phyloP scores from a whole-genome alignment of 2,888 invertebrate species.

The Pristionchus exspectatus region DNA sequence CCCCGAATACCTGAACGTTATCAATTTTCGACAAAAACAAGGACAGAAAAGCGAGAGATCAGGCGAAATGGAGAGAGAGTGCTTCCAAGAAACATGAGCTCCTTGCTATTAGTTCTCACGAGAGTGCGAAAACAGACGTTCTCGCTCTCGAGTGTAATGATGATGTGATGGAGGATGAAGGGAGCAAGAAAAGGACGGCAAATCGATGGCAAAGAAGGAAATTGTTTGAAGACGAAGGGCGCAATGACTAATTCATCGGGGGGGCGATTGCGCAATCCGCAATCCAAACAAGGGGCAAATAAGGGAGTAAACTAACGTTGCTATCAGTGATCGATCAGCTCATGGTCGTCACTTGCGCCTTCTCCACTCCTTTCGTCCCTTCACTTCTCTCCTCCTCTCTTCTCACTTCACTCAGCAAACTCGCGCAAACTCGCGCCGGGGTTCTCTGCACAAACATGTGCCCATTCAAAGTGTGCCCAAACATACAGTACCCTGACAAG shows the following conservation, averaged over 20 bases:
- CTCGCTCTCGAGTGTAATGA: slow-evolving; percentile 13
- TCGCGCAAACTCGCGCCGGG: slow-evolving; percentile 20
- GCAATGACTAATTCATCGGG: slow-evolving; percentile 31
- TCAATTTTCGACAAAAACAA: background rate
- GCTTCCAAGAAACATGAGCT: slow-evolving; percentile 6
- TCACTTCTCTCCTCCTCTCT: background rate
- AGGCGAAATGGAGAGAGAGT: background rate
- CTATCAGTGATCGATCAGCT: slow-evolving; percentile 30
- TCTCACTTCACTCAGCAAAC: slow-evolving; percentile 47
- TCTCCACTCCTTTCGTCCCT: background rate
- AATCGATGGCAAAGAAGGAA: slow-evolving; percentile 15
- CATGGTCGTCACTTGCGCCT: background rate
- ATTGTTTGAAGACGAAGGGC: background rate
- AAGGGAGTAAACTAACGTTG: slow-evolving; percentile 11
- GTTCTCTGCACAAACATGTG: slow-evolving; percentile 38
- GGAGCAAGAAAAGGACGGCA: background rate
- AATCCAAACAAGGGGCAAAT: background rate
- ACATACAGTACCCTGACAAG: background rate
- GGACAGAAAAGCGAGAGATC: background rate
- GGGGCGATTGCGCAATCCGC: background rate
- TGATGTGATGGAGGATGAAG: background rate
- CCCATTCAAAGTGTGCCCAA: background rate
- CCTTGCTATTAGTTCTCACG: background rate
- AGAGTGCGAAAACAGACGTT: slow-evolving; percentile 21
- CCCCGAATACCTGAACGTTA: background rate